Evolutionary conservation across 2,888 invertebrate species (phyloP).

Genomic region (Thereva nobilitata): DNA sequence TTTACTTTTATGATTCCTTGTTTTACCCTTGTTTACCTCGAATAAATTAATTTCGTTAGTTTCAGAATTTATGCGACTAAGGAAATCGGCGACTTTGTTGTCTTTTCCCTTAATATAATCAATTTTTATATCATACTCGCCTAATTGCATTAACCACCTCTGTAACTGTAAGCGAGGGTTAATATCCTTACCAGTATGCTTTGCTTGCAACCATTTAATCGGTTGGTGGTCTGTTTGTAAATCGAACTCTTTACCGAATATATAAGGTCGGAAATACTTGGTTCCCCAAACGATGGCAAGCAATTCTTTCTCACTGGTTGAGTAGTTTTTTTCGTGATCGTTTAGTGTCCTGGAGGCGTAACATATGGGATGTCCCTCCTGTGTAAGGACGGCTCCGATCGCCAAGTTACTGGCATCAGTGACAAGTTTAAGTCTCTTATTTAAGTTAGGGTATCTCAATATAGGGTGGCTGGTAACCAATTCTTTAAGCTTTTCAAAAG

Average conservation of each 20-base stretch:
- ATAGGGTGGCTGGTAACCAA: slow-evolving; percentile 9
- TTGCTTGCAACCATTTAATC: slow-evolving; percentile 20
- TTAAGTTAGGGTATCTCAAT: slow-evolving; percentile 16
- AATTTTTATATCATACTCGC: slow-evolving; percentile 12
- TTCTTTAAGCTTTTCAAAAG: slow-evolving; percentile 23
- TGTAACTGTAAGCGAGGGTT: slow-evolving; percentile 19
- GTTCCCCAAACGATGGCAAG: slow-evolving; percentile 48
- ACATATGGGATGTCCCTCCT: slow-evolving; percentile 46
- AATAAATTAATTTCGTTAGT: slow-evolving; percentile 13
- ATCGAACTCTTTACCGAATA: slow-evolving; percentile 28
- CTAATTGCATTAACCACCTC: slow-evolving; percentile 16
- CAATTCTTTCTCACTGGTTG: slow-evolving; percentile 50
- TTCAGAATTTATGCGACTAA: slow-evolving; percentile 27
- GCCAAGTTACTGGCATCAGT: too few relatives aligned
- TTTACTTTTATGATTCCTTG: too few relatives aligned
- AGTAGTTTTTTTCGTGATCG: slow-evolving; percentile 44
- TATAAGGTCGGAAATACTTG: slow-evolving; percentile 40
- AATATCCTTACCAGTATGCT: slow-evolving; percentile 20
- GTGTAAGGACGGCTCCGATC: slow-evolving; percentile 46
- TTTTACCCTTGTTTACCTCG: background rate
- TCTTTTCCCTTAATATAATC: slow-evolving; percentile 22
- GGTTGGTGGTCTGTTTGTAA: slow-evolving; percentile 26
- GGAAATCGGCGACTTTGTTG: slow-evolving; percentile 29
- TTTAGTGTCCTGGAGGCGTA: slow-evolving; percentile 47
- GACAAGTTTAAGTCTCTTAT: slow-evolving; percentile 20